Conservation (phyloP, 1,140 invertebrate species). For the Lucilia cuprina region DNA sequence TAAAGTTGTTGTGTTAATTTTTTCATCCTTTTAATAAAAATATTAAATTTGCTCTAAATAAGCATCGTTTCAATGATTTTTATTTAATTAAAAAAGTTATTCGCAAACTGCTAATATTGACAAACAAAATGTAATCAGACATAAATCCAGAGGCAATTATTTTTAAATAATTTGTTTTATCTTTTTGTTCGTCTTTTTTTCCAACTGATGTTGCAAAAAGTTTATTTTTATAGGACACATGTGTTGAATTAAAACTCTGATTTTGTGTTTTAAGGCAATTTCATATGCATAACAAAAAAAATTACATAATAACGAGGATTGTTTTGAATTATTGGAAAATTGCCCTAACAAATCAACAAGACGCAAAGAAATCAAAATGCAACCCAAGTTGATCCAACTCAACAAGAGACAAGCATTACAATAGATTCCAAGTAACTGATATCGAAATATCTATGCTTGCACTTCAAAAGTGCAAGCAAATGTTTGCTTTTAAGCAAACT, state of each 20-base stretch:
- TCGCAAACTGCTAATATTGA: slow-evolving; percentile 3
- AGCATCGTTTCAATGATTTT: background rate
- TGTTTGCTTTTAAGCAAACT: no score
- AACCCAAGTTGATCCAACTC: no score
- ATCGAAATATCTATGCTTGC: no score
- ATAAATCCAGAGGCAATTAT: slow-evolving; percentile 11
- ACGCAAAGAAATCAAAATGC: no score
- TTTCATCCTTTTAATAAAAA: no score
- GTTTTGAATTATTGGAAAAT: no score
- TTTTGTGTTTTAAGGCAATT: background rate
- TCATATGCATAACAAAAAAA: background rate
- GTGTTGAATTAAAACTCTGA: background rate
- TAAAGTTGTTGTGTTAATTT: background rate
- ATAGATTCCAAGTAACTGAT: no score
- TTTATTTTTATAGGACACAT: background rate
- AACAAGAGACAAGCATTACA: no score
- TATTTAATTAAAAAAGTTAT: slow-evolving; percentile 8
- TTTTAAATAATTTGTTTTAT: background rate
- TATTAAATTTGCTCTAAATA: background rate
- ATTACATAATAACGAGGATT: background rate
- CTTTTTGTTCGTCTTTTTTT: background rate
- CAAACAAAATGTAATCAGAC: background rate
- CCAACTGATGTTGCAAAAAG: background rate
- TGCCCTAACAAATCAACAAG: no score
- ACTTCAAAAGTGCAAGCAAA: no score